These are phyloP conservation scores for Lycocerus yunnanus DNA, from an alignment of 2,888 invertebrate species.

Conservation along the genomic window DNA sequence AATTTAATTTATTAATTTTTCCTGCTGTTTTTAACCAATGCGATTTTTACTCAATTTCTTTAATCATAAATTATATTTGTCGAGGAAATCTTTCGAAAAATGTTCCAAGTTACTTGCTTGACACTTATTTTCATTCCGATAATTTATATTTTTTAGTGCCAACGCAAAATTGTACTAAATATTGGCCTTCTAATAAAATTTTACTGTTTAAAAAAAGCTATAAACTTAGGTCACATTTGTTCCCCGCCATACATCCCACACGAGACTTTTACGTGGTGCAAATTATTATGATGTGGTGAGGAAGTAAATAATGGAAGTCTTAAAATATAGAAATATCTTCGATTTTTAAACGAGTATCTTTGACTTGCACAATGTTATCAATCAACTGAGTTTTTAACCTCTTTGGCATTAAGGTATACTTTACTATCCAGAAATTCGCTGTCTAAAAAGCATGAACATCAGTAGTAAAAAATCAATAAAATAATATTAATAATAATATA, in stretches of 20 bases:
- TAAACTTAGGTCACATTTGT: not conserved
- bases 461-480: too few species aligned
- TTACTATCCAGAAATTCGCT: not conserved
- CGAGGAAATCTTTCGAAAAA: not conserved
- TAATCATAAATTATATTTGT: not conserved
- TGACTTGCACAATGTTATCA: too few species aligned
- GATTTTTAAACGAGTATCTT: too few species aligned
- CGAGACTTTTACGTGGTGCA: not conserved
- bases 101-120: not conserved
- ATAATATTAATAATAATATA: too few species aligned
- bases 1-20: not conserved
- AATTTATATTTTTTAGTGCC: too few species aligned
- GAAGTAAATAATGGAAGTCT: not conserved
- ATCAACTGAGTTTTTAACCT: too few species aligned
- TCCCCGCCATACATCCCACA: not conserved
- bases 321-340: too few species aligned
- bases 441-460: not conserved
- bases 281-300: not conserved
- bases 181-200: not conserved
- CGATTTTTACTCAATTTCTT: not conserved
- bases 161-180: not conserved
- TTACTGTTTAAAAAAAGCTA: not conserved
- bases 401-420: too few species aligned
- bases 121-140: not conserved
- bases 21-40: not conserved